A percentile compares a stretch with the other conserved stretches of the same genome.
Evolutionary conservation across 2,888 invertebrate genomes (phyloP).

Genomic region (Melanargia galathea): DNA sequence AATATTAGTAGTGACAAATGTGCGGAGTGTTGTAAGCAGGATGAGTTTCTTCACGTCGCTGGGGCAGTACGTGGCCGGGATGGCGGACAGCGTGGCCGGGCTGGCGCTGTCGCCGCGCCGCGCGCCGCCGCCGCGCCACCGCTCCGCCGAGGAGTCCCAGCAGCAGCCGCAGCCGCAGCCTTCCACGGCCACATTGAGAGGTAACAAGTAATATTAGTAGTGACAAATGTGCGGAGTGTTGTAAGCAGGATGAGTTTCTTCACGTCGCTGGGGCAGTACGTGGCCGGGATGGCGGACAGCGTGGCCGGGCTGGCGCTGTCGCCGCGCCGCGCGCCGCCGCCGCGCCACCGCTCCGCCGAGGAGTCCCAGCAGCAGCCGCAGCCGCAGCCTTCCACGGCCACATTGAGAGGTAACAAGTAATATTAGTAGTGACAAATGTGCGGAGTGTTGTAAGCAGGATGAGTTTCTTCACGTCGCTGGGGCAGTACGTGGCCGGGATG

Average conservation of each 20-base stretch:
- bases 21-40: slow-evolving; percentile 33
- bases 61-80: slow-evolving; percentile 92
- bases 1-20: slow-evolving; percentile 18
- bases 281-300: slow-evolving; percentile 92
- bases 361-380: slow-evolving; percentile 70
- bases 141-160: slow-evolving; percentile 80
- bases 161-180: slow-evolving; percentile 67
- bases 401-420: slow-evolving; percentile 46
- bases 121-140: slow-evolving; percentile 86
- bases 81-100: slow-evolving; percentile 92
- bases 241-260: slow-evolving; percentile 89
- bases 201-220: slow-evolving; percentile 29
- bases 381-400: slow-evolving; percentile 54
- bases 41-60: slow-evolving; percentile 95
- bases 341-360: slow-evolving; percentile 85
- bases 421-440: slow-evolving; percentile 22
- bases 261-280: slow-evolving; percentile 91
- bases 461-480: slow-evolving; percentile 93
- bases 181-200: slow-evolving; percentile 47
- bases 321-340: slow-evolving; percentile 87
- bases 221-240: slow-evolving; percentile 26
- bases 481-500: slow-evolving; percentile 92
- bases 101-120: slow-evolving; percentile 89
- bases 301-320: slow-evolving; percentile 90
- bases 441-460: slow-evolving; percentile 63